Base-by-base conservation (phyloP, 2,113 vertebrate species). In the Perccottus glenii region DNA sequence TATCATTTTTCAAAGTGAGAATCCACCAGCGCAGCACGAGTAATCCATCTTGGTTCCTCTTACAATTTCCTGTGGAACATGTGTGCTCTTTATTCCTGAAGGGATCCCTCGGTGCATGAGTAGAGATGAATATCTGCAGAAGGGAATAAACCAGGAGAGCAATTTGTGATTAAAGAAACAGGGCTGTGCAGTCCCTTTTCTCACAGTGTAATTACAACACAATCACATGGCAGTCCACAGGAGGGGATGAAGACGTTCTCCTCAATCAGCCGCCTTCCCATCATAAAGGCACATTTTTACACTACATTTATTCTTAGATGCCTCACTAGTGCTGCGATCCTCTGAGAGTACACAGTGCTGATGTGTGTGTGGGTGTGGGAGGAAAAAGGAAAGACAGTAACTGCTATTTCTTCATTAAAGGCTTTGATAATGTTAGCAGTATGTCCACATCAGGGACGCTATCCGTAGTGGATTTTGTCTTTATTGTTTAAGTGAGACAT, bases 1-100 rank as follows among this genome's bases (percentile, higher is more conserved):
- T 90, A 90, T 91, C 85, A 89, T 93, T 92, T 92, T 89, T 94
- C 91, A 93, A 91, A 91, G 87, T 81, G 84, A 84, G 87, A 92
- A 90, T 92, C 74, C 42, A 82, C 90, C 83, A 85, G 89, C 83
- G 45, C 90, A 93, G 91, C 90, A 91, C 57, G 75, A 83, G 91
- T 92, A 90, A 93, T 94, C 90, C 89, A 92, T 93, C 93, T 92
- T 91, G 83, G 88, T 89, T 89, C 87, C 86, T 86, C 80, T 79
- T 86, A 90, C 90, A 88, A 90, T 91, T 90, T 92, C 81, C 81
- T 68, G 74, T 73, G 64, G 83, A 89, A 90, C 89, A 87, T 81
- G 87, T 88, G 89, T 90, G 89, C 80, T 88, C 86, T 85, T 90
- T 90, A 91, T 91, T 89, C 91, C 90, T 89, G 75, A 79, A 90